Percentiles rank a stretch among this genome's conserved stretches.
These are phyloP conservation scores for Acleris literana DNA, from an alignment of 2,888 invertebrate species.

Conservation along the genomic window DNA sequence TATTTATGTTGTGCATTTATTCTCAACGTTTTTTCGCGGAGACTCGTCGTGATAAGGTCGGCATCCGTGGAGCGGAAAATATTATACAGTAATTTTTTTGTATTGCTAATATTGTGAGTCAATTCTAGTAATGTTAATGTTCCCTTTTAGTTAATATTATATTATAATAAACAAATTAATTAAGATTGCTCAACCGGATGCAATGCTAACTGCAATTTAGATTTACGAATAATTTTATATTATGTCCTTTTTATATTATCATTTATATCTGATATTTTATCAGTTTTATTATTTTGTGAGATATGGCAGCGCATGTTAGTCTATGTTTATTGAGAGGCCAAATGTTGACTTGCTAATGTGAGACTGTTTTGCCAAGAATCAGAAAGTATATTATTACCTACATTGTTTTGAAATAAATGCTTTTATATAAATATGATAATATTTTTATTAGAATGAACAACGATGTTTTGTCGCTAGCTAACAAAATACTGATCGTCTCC, in stretches of 20 bases:
- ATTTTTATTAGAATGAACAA: constrained; percentile 1
- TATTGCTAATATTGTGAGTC: constrained; percentile 81
- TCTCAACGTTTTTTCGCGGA: constrained; percentile 72
- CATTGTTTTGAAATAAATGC: constrained; percentile 84
- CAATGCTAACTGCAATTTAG: constrained; percentile 80
- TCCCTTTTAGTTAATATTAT: constrained; percentile 79
- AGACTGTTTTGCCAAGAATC: constrained; percentile 85
- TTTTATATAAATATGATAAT: constrained; percentile 72
- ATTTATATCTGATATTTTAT: constrained; percentile 73
- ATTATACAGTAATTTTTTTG: constrained; percentile 59
- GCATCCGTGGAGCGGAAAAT: constrained; percentile 63
- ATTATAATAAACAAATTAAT: constrained; percentile 77
- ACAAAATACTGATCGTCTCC: background rate
- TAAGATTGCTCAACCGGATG: constrained; percentile 82
- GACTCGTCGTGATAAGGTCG: constrained; percentile 77
- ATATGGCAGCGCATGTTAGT: constrained; percentile 82
- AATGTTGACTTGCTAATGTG: constrained; percentile 84
- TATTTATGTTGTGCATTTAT: constrained; percentile 84
- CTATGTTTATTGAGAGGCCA: constrained; percentile 83
- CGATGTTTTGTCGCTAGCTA: background rate
- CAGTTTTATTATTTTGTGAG: constrained; percentile 78
- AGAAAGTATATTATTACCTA: constrained; percentile 84
- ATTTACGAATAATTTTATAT: constrained; percentile 73
- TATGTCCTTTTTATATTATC: constrained; percentile 73
- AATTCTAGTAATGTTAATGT: constrained; percentile 80